phyloP scores from a whole-genome alignment of 1,140 invertebrate species.

The Littorina saxatilis region DNA sequence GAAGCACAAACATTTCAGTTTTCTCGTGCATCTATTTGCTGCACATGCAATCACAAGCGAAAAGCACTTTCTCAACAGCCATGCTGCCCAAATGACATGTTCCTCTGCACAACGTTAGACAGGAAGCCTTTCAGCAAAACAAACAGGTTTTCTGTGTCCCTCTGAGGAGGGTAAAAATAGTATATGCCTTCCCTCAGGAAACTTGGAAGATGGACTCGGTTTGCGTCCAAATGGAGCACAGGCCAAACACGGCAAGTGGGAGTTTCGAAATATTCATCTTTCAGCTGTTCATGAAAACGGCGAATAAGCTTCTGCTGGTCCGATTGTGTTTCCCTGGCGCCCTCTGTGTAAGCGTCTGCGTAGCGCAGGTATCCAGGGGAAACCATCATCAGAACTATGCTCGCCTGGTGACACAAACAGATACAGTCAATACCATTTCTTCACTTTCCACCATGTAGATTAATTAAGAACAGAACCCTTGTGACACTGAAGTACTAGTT shows the following conservation, averaged over 20 bases:
- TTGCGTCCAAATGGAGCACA: background rate
- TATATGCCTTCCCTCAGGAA: background rate
- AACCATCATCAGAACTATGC: constrained; percentile 5
- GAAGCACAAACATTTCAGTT: too few species aligned
- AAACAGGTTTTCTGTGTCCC: background rate
- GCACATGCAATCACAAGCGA: too few species aligned
- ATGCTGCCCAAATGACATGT: too few species aligned
- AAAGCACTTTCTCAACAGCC: too few species aligned
- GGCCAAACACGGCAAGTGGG: constrained; percentile 5
- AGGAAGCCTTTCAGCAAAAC: background rate
- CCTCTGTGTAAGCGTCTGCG: background rate
- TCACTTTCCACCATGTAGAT: too few species aligned
- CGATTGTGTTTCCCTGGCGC: background rate
- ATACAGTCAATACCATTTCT: too few species aligned
- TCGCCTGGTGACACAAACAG: constrained; percentile 1
- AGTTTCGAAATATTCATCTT: background rate
- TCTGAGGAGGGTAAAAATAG: background rate
- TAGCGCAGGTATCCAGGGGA: constrained; percentile 7
- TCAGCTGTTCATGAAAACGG: background rate
- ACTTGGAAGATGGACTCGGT: background rate
- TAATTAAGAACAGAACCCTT: too few species aligned
- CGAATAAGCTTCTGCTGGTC: background rate
- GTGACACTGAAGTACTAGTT: too few species aligned
- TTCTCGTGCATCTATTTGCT: too few species aligned
- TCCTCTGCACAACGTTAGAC: too few species aligned